phyloP scores from a whole-genome alignment of 2,888 invertebrate species.

The Eustalomyia histrio region DNA sequence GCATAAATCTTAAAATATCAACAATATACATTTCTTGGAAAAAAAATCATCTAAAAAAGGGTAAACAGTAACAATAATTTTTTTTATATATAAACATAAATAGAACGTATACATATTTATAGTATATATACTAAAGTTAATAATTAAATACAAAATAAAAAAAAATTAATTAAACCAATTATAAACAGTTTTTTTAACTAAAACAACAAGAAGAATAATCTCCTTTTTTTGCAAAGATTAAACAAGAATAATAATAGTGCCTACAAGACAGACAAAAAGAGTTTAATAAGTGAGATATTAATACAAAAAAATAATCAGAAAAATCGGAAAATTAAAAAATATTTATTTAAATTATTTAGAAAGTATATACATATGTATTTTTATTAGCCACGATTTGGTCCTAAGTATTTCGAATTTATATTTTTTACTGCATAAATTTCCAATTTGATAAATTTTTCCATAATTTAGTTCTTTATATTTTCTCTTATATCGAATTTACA shows the following conservation, averaged over 20 bases:
- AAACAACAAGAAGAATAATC: constrained; percentile 32
- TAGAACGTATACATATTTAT: constrained; percentile 60
- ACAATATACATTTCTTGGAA: constrained; percentile 41
- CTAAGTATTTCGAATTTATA: too few relatives aligned
- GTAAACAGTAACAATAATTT: constrained; percentile 64
- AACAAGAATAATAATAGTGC: constrained; percentile 50
- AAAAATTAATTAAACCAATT: constrained; percentile 22
- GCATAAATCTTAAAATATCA: constrained; percentile 44
- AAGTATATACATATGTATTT: too few relatives aligned
- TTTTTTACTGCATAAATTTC: too few relatives aligned
- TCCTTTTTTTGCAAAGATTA: constrained; percentile 34
- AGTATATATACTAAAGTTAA: constrained; percentile 41
- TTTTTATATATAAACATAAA: constrained; percentile 42
- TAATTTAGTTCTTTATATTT: too few relatives aligned
- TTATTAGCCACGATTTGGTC: too few relatives aligned
- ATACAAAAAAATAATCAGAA: not conserved
- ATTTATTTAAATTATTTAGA: too few relatives aligned
- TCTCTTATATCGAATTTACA: too few relatives aligned
- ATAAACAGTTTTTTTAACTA: constrained; percentile 41
- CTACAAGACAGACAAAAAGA: constrained; percentile 51
- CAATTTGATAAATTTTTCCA: too few relatives aligned
- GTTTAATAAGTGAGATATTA: constrained; percentile 35
- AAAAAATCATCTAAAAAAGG: constrained; percentile 66
- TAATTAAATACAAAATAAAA: constrained; percentile 64
- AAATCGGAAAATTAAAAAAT: not conserved